Conservation (phyloP, 2,888 invertebrate genomes). For the Catocala fraxini region DNA sequence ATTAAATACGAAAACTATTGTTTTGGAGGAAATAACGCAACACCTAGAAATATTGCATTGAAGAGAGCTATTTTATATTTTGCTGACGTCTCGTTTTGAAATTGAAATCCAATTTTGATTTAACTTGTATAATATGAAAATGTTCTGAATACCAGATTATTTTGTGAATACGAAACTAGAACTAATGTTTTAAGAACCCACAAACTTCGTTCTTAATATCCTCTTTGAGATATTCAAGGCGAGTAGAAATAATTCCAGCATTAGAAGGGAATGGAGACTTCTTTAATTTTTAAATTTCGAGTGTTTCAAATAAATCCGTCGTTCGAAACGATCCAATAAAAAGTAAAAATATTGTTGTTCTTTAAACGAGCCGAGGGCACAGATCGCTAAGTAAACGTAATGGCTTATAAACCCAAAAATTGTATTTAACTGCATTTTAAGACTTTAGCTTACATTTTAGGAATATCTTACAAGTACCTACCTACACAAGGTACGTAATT, state of each 20-base stretch:
- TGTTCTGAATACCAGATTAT: slow-evolving; percentile 18
- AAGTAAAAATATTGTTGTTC: no score
- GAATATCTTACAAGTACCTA: no score
- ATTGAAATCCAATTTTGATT: slow-evolving; percentile 23
- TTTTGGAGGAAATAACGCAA: no score
- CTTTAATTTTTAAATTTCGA: slow-evolving; percentile 17
- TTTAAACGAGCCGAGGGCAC: no score
- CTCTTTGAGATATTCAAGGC: slow-evolving; percentile 13
- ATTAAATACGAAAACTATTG: no score
- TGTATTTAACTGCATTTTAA: no score
- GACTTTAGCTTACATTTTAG: no score
- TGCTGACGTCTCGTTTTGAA: slow-evolving; percentile 12
- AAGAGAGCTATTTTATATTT: slow-evolving; percentile 27
- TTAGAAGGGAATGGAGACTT: not conserved
- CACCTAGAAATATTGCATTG: slow-evolving; percentile 34
- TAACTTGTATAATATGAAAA: slow-evolving; percentile 20
- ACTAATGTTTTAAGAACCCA: slow-evolving; percentile 13
- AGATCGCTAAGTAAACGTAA: no score
- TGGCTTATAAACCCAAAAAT: no score
- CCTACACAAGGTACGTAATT: no score
- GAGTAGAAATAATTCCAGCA: slow-evolving; percentile 8
- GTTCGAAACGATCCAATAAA: no score
- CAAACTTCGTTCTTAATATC: slow-evolving; percentile 9
- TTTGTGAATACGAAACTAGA: slow-evolving; percentile 21
- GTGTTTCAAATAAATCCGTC: slow-evolving; percentile 7